A percentile compares a stretch with the other conserved stretches of the same genome.
These are phyloP conservation scores for Empis stercorea DNA, from an alignment of 2,888 invertebrate species.

Conservation along the genomic window DNA sequence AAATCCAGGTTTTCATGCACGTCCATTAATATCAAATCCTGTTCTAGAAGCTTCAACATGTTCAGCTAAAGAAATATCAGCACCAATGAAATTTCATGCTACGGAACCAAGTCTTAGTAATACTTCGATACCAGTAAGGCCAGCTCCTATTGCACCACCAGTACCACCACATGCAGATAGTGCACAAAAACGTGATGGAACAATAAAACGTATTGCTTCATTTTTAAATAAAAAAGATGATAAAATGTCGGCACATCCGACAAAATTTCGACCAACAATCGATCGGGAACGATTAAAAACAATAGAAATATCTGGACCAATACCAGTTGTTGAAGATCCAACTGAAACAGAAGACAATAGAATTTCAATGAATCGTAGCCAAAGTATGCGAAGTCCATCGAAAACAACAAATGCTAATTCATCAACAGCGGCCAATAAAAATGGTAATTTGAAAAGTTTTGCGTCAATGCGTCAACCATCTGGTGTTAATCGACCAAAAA, in stretches of 20 bases:
- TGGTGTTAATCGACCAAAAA: conserved; percentile 55
- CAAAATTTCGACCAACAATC: conserved; percentile 50
- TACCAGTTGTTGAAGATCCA: conserved; percentile 54
- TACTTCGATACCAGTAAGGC: conserved; percentile 45
- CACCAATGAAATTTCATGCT: conserved; percentile 39
- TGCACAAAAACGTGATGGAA: conserved; percentile 44
- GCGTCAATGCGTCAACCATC: conserved; percentile 70
- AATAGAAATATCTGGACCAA: conserved; percentile 73
- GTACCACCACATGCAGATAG: conserved; percentile 33
- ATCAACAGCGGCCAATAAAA: conserved; percentile 26
- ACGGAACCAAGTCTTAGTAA: conserved; percentile 26
- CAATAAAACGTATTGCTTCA: conserved; percentile 61
- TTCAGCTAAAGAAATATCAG: conserved; percentile 58
- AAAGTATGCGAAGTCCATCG: conserved; percentile 60
- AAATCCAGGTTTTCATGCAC: conserved; percentile 46
- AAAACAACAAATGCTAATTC: conserved; percentile 12
- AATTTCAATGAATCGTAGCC: conserved; percentile 53
- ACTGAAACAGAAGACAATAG: conserved; percentile 40
- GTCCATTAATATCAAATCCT: conserved; percentile 70
- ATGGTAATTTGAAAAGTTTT: conserved; percentile 58
- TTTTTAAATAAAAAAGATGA: conserved; percentile 55
- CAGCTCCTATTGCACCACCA: conserved; percentile 44
- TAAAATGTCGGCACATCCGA: conserved; percentile 42
- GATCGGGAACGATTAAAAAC: conserved; percentile 61
- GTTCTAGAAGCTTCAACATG: conserved; percentile 71